Evolutionary conservation across 2,888 invertebrate species (phyloP).

Genomic region (Diaphora mendica): DNA sequence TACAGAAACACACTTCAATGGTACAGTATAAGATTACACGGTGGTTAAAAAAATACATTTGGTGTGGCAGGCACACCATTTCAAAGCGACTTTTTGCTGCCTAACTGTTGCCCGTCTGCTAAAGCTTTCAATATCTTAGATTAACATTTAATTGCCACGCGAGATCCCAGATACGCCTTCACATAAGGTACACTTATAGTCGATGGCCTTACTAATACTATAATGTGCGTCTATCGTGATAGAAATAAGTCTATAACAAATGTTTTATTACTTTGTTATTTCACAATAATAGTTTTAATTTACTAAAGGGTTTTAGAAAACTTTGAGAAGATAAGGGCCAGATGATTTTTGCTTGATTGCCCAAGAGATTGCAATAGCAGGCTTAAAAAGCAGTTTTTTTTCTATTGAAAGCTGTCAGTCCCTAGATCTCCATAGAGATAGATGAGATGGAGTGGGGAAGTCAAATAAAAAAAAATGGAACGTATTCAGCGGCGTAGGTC

Average conservation of each 20-base stretch:
- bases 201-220: conserved; percentile 51
- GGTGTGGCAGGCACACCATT: neutral
- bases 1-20: neutral
- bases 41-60: too few species aligned
- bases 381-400: too few species aligned
- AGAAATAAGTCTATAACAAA: conserved; percentile 36
- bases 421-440: neutral
- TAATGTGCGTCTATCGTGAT: conserved; percentile 35
- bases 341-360: too few species aligned
- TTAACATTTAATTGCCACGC: conserved; percentile 70
- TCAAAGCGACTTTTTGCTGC: conserved; percentile 30
- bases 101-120: conserved; percentile 32
- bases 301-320: neutral
- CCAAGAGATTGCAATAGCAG: too few species aligned
- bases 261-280: neutral
- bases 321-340: too few species aligned
- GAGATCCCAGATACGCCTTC: conserved; percentile 61
- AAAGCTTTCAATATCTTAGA: conserved; percentile 53
- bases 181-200: conserved; percentile 51
- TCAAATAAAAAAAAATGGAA: neutral
- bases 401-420: neutral
- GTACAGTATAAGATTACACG: neutral
- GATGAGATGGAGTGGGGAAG: neutral
- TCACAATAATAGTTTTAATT: neutral
- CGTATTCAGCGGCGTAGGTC: neutral